A percentile compares a stretch with the other conserved stretches of the same genome.
Conservation (phyloP, 2,113 vertebrate genomes). For the Natator depressus region DNA sequence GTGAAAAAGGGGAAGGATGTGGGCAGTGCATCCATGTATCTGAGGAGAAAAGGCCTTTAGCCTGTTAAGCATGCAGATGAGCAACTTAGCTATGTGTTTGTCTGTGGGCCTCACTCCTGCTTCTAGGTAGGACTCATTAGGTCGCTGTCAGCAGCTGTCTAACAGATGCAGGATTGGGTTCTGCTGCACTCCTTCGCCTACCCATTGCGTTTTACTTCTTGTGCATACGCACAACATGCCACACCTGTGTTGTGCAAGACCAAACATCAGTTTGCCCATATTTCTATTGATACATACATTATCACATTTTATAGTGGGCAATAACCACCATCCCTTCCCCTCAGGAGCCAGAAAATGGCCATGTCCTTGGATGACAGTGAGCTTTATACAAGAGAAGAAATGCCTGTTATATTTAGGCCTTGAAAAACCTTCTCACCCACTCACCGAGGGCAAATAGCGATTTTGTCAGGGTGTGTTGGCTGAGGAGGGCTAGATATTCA, state of each 20-base stretch:
- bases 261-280: neutral
- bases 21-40: neutral
- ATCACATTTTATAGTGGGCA: neutral
- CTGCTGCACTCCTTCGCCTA: fast-evolving
- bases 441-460: neutral
- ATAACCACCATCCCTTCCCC: neutral
- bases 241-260: neutral
- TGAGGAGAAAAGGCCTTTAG: neutral
- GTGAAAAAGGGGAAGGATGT: neutral
- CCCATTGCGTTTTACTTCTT: neutral
- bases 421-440: neutral
- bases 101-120: neutral
- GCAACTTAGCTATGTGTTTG: neutral
- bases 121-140: neutral
- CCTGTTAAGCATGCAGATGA: neutral
- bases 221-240: fast-evolving
- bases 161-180: fast-evolving
- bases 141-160: neutral
- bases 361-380: neutral
- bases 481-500: neutral
- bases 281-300: fast-evolving
- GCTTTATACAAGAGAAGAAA: neutral
- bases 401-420: neutral
- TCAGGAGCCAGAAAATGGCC: fast-evolving
- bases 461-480: neutral